These are phyloP conservation scores for Heloderma charlesbogerti DNA, from an alignment of 2,113 vertebrate genomes.

Conservation along the genomic window DNA sequence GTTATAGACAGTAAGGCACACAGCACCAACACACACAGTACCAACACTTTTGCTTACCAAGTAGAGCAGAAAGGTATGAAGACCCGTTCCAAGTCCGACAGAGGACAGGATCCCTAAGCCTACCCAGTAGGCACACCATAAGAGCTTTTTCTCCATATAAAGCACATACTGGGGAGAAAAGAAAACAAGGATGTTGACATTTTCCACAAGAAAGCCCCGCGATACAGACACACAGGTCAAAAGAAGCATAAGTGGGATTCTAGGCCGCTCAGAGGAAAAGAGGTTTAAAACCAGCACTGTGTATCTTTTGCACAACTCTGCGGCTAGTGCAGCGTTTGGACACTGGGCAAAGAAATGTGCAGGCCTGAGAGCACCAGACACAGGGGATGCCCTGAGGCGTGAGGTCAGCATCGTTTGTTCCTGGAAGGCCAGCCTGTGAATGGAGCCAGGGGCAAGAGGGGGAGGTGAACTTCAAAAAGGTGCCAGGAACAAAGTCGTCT, in stretches of 20 bases:
- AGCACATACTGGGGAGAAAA: conserved; percentile 80
- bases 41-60: conserved; percentile 81
- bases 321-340: not conserved
- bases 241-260: not conserved
- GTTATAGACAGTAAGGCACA: too few species aligned
- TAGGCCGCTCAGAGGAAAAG: not conserved
- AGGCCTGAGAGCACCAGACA: not conserved
- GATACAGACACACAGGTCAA: not conserved
- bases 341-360: not conserved
- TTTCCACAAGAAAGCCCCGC: not conserved
- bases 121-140: conserved; percentile 91
- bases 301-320: not conserved
- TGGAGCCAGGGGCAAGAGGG: not conserved
- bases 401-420: not conserved
- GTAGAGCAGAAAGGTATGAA: conserved; percentile 91
- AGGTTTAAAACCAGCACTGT: not conserved
- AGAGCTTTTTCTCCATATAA: conserved; percentile 86
- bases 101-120: conserved; percentile 90
- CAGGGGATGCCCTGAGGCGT: too few species aligned
- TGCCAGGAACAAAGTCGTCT: not conserved
- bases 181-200: not conserved
- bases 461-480: not conserved
- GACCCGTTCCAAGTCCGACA: conserved; percentile 88
- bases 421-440: not conserved
- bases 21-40: too few species aligned